Conservation (phyloP, 2,797 vertebrate genomes). For the Pangasius sanitwongsei region DNA sequence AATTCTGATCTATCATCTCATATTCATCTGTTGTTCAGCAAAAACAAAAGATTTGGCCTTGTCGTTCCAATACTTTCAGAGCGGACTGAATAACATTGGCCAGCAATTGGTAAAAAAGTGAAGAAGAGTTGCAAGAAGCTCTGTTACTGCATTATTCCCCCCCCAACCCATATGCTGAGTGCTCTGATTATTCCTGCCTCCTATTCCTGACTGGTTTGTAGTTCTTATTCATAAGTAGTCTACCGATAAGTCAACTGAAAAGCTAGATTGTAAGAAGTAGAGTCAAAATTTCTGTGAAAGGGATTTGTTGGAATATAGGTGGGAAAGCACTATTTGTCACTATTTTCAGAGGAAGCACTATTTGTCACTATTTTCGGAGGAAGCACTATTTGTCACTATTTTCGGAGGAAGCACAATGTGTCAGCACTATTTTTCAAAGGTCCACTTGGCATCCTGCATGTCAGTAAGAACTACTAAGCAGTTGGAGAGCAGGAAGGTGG, state of each 20-base stretch:
- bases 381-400: background rate
- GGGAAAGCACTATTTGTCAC: background rate
- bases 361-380: background rate
- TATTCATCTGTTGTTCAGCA: background rate
- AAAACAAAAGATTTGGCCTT: background rate
- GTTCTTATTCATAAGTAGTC: background rate
- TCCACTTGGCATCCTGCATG: background rate
- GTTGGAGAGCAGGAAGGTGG: background rate
- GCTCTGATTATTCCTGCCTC: background rate
- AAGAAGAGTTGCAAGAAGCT: background rate
- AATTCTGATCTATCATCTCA: background rate
- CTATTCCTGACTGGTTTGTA: background rate
- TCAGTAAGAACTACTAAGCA: background rate
- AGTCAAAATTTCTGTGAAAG: background rate
- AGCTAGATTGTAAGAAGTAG: background rate
- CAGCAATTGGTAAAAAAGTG: background rate
- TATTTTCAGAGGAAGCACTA: background rate
- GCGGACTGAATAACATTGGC: background rate
- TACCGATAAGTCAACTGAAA: background rate
- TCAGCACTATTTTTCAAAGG: conserved; percentile 13
- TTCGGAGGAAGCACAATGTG: background rate
- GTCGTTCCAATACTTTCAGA: background rate
- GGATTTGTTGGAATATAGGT: background rate
- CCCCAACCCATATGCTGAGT: background rate
- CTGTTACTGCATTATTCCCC: background rate